Evolutionary conservation across 2,888 invertebrate genomes (phyloP), one percentile per base, ranked within the genome.

Genomic region (Taphrorychus bicolor): DNA sequence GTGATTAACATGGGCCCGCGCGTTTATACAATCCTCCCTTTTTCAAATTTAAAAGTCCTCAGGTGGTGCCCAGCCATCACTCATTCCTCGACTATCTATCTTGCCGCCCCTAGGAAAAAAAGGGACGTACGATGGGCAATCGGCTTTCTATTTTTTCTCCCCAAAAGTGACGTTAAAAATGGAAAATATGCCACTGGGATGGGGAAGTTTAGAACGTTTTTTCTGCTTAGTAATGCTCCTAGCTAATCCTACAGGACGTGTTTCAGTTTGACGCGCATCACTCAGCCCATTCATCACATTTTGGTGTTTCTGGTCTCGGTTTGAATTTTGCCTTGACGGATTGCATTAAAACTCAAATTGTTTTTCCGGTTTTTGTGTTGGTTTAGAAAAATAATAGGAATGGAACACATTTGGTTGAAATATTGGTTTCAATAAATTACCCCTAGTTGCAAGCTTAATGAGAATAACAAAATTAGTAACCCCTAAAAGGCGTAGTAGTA

Each of bases 31-130:
- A 61, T 53, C 61, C 59, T 2, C 21, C 58, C 58, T 45, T 49
- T 52, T 57, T 58, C 21, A 64, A 64, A 64, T 64, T 64, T 64
- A 65, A 65, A 65, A 65, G 65, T 65, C 65, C 65, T 65, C 65
- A 65, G 65, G 65, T 65, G 65, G 65, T 65, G 59, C 59, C 16
- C 58, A 32, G 54, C 59, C 65, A 65, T 65, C 65, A 59, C 59
- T 65, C 65, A 65, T 59, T 65, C 65, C 54, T 41, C 3, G 59
- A 65, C 65, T 65, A 65, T 65, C 65, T 59, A 65, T 65, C 59
- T 65, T 65, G 59, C 59, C 42, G 42, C 54, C 65, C 65, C 65
- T 65, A 64, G 64, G 41, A 64, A 64, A 64, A 63, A 64, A 58
- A 40, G 22, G 49, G 45, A 7, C 42, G 40, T 40, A 23, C 18